A percentile compares a stretch with the other conserved stretches of the same genome.
Conservation (phyloP, 2,888 invertebrate species). For the Luperina testacea region DNA sequence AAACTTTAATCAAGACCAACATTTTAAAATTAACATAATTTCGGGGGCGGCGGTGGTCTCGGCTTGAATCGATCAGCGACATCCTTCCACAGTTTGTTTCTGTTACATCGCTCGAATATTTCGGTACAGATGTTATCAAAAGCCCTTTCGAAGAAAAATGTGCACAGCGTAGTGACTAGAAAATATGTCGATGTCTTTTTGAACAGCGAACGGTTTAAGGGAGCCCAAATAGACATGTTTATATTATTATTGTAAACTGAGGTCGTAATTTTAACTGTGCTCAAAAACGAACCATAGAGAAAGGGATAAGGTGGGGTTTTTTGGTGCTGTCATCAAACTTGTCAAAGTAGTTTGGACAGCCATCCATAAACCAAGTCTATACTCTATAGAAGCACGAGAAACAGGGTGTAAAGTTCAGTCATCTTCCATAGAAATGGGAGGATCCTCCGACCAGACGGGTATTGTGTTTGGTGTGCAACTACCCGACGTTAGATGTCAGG, state of each 20-base stretch:
- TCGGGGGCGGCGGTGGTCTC: neutral
- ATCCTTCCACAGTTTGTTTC: slow-evolving; percentile 86
- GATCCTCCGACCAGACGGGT: neutral
- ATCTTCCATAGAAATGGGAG: neutral
- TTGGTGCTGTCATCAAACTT: neutral
- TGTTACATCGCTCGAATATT: slow-evolving; percentile 93
- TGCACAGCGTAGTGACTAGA: slow-evolving; percentile 91
- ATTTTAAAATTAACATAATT: neutral
- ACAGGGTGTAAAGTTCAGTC: neutral
- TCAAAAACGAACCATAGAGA: neutral
- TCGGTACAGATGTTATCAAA: slow-evolving; percentile 91
- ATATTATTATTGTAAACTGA: neutral
- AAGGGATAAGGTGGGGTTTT: neutral
- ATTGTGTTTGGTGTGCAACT: neutral
- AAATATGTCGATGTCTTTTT: slow-evolving; percentile 95
- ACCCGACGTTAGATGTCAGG: neutral
- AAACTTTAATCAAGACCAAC: slow-evolving; percentile 28
- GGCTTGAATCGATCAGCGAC: slow-evolving; percentile 18
- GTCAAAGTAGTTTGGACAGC: slow-evolving; percentile 1
- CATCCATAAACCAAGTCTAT: neutral
- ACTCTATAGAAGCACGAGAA: neutral
- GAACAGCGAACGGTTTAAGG: slow-evolving; percentile 92
- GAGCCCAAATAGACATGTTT: slow-evolving; percentile 82
- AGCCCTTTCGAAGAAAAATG: slow-evolving; percentile 95
- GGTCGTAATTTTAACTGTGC: neutral